phyloP scores from a whole-genome alignment of 2,888 invertebrate genomes.

The Eupithecia dodoneata region DNA sequence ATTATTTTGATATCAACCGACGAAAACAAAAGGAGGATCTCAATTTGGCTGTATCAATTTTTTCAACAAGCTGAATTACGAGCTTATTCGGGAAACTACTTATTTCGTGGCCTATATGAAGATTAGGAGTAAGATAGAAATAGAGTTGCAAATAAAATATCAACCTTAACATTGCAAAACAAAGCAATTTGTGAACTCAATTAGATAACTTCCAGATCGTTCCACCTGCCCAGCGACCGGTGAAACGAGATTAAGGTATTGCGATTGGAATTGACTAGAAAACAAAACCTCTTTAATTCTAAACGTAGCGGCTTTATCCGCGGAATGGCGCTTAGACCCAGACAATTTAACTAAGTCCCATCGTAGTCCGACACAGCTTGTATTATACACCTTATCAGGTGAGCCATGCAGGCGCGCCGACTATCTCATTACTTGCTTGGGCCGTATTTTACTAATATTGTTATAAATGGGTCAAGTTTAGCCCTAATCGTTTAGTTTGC shows the following conservation, averaged over 20 bases:
- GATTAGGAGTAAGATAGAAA: not conserved
- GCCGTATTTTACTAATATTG: not conserved
- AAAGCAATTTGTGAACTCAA: conserved; percentile 47
- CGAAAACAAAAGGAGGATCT: not conserved
- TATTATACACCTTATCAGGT: conserved; percentile 32
- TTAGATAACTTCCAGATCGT: conserved; percentile 53
- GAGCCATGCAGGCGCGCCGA: conserved; percentile 23
- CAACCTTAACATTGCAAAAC: conserved; percentile 32
- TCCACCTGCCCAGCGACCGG: conserved; percentile 58
- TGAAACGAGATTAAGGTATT: conserved; percentile 62
- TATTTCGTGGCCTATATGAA: not conserved
- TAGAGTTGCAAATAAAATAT: not conserved
- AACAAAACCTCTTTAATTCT: conserved; percentile 59
- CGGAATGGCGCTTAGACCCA: conserved; percentile 54
- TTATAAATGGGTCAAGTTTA: not conserved
- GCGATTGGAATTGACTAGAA: conserved; percentile 51
- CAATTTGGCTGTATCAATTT: not conserved
- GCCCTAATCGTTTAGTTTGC: not conserved
- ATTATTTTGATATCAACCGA: not conserved
- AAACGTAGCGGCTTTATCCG: conserved; percentile 58
- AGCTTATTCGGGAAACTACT: not conserved
- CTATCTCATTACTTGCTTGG: not conserved
- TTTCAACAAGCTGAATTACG: not conserved
- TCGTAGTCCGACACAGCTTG: conserved; percentile 33
- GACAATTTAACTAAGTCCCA: conserved; percentile 57